Evolutionary conservation across 2,113 vertebrate species (phyloP), one percentile per base, ranked within the genome.

Genomic region (Elanus axillaris): DNA sequence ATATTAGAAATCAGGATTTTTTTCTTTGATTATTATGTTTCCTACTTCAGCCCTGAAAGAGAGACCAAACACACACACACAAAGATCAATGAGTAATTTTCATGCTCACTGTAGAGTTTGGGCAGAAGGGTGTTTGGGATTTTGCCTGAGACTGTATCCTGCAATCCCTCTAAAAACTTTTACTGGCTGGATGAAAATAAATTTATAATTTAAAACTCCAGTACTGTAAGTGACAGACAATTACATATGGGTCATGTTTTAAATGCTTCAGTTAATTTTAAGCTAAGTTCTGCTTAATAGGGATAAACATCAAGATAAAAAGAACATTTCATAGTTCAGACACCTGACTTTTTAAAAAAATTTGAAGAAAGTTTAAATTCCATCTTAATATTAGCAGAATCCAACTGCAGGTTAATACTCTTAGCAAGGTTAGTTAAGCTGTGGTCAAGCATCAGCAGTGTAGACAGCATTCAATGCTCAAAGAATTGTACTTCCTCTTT

Each of bases 301-400:
- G 10, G 45, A 27, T 77, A 69, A 92, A 56, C 29, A 76, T n/a
- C 71, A 85, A 63, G 21, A 88, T 17, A 52, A 79, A 88, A 68
- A 56, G 14, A 63, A 6, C 9, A 23, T 36, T 42, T 56, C 25
- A 13, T 8, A 58, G 31, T 50, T 86, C 1, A 9, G 38, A 76
- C 15, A 72, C 2, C 0, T 0, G 0, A 55, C 9, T 20, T 64
- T 2, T 16, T 20, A 3, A 48, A 56, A 48, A 56, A 60, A 80
- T 40, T 20, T n/a, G 19, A 79, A 62, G 5, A 22, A 72, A 77
- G 22, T 56, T 69, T 68, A 36, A 77, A 59, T 77, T 74, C 52
- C 55, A 1, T 18, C 31, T 67, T 81, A 85, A 52, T 36, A 63
- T 45, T 23, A 88, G 29, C 32, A 93, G 47, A 76, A 66, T 58